Conservation (phyloP, 2,797 vertebrate species). For the Varecia variegata region DNA sequence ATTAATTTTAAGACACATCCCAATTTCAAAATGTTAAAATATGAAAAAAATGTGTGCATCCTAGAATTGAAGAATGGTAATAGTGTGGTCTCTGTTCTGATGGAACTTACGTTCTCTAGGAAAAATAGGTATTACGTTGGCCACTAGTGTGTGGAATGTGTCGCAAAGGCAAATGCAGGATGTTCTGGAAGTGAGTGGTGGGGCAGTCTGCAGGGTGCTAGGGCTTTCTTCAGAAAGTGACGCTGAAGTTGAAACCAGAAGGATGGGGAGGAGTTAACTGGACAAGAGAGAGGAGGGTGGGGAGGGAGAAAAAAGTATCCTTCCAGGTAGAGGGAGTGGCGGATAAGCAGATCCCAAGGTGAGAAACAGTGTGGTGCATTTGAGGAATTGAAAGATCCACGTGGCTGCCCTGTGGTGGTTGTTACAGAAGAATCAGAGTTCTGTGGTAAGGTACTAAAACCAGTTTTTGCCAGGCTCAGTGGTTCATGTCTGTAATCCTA, state of each 20-base stretch:
- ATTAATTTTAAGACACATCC: neutral
- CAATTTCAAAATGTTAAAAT: neutral
- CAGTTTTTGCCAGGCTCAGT: neutral
- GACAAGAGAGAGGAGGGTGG: accelerated
- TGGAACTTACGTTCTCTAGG: neutral
- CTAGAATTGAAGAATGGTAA: neutral
- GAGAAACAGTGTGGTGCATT: accelerated
- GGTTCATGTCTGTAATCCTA: neutral
- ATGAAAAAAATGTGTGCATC: neutral
- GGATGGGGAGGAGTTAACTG: neutral
- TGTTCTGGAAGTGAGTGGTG: neutral
- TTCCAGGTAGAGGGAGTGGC: neutral
- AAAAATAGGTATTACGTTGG: neutral
- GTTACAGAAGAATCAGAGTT: neutral
- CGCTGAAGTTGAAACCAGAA: neutral
- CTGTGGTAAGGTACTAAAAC: neutral
- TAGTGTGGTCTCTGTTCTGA: neutral
- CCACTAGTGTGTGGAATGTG: accelerated
- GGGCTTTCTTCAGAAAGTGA: neutral
- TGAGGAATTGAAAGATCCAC: neutral
- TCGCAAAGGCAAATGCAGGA: neutral
- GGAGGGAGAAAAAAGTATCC: accelerated
- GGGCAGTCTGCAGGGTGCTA: too few relatives aligned
- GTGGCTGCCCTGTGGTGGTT: accelerated
- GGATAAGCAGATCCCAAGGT: neutral